phyloP scores from a whole-genome alignment of 1,140 invertebrate genomes.

The Drosophila bocki region DNA sequence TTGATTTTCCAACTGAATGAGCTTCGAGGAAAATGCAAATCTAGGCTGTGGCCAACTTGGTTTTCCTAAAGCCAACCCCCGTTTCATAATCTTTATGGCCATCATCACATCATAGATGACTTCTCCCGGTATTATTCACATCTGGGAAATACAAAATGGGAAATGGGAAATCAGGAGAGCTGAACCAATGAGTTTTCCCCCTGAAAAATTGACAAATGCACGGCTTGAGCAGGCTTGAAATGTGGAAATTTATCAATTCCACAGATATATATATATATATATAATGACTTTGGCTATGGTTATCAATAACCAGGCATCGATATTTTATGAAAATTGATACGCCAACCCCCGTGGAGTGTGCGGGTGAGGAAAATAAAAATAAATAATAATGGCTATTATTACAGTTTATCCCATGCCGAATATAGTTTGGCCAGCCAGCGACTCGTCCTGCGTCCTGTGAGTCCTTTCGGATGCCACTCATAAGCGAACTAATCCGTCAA shows the following conservation, averaged over 20 bases:
- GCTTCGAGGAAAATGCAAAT: slow-evolving; percentile 12
- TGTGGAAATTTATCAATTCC: slow-evolving; percentile 67
- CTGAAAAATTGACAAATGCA: slow-evolving; percentile 30
- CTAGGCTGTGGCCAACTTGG: too few species aligned
- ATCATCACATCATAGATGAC: slow-evolving; percentile 31
- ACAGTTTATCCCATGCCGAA: slow-evolving; percentile 74
- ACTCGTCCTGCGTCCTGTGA: slow-evolving; percentile 6
- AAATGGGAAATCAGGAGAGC: slow-evolving; percentile 14
- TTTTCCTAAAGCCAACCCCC: not conserved
- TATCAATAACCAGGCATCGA: slow-evolving; percentile 80
- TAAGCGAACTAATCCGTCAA: slow-evolving; percentile 82
- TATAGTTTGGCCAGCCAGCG: slow-evolving; percentile 60
- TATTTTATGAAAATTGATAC: slow-evolving; percentile 83
- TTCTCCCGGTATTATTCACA: slow-evolving; percentile 15
- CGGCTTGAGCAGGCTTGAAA: slow-evolving; percentile 53
- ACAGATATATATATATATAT: slow-evolving; percentile 17
- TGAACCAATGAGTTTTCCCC: slow-evolving; percentile 6
- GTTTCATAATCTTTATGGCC: slow-evolving; percentile 25
- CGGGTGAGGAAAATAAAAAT: slow-evolving; percentile 64
- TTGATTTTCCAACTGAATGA: slow-evolving; percentile 2
- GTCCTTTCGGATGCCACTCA: slow-evolving; percentile 63
- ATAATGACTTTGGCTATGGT: slow-evolving; percentile 77
- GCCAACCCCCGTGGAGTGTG: slow-evolving; percentile 37
- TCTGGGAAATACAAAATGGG: slow-evolving; percentile 2
- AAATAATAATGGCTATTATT: slow-evolving; percentile 82